Base-by-base conservation (phyloP, 1,140 invertebrate species). In the Tetraneura akinire region DNA sequence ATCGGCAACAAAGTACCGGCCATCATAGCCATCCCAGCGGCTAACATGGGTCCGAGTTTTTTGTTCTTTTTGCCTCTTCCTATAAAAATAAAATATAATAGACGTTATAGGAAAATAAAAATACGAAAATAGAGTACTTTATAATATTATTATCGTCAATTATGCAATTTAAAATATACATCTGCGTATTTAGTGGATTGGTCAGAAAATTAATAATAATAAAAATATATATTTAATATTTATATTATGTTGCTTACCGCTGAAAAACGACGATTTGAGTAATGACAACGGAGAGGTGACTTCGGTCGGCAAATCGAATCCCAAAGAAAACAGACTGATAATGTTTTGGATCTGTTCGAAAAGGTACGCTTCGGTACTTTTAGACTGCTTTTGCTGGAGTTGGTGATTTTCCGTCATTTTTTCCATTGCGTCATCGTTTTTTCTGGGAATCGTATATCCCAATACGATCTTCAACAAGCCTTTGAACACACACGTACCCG, bases 1-100 rank as follows among this genome's bases (percentile, higher is more conserved):
- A 80, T 11, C 3, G 74, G 74, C 13, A 78, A 0, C 21, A 78
- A 21, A 11, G 74, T 78, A 21, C 74, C 74, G 53, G 37, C 51
- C 74, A 78, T 78, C 32, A 78, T 23, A 37, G 74, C 74, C 10
- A 42, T 21, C 1, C 74, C 55, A 16, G 74, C 74, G 14, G 74
- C 74, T 2, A 78, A 9, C 74, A 78, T 62, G 0, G 74, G 74
- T 1, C 74, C 74, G 3, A 60, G 55, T 21, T 78, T 78, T 14
- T 78, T 78, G 74, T 78, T 78, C 21, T 78, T 78, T 8, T 78
- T 78, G 21, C 74, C 74, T 18, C 74, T 62, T 8, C 47, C 74
- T 71, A 32, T 29, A 37, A 3, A n/a, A 37, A 37, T 37, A 66
- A 66, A 66, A 66, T 29, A 9, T 23, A 3, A 32, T 2, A n/a